Conservation (phyloP, 2,888 invertebrate species). For the Morpho deidamia region DNA sequence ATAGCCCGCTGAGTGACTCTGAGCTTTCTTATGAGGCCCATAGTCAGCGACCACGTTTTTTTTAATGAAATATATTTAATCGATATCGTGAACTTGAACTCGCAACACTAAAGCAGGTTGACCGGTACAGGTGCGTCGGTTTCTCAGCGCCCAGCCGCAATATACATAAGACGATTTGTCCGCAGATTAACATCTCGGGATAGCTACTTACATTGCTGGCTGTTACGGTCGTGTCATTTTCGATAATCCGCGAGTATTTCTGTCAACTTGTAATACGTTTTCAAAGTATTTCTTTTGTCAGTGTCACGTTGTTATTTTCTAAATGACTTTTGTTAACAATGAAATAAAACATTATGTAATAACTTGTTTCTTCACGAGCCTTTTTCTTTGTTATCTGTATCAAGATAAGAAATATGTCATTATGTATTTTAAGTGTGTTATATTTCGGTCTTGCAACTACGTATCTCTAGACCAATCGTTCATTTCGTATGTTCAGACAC, state of each 20-base stretch:
- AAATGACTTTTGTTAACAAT: not conserved
- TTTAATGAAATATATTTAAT: constrained; percentile 11
- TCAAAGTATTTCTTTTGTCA: not conserved
- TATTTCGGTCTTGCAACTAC: no score
- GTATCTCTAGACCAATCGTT: no score
- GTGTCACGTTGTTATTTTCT: not conserved
- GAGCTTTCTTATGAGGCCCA: no score
- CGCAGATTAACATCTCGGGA: constrained; percentile 35
- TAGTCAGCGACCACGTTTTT: no score
- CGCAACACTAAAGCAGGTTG: constrained; percentile 46
- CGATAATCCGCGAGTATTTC: constrained; percentile 25
- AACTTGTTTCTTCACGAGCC: no score
- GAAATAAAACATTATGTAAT: not conserved
- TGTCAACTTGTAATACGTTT: constrained; percentile 12
- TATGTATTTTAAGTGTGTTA: no score
- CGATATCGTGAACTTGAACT: constrained; percentile 18
- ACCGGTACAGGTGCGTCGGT: constrained; percentile 70
- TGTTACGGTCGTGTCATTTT: constrained; percentile 25
- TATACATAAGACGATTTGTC: constrained; percentile 59
- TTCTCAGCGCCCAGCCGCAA: constrained; percentile 54
- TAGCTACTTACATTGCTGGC: constrained; percentile 24
- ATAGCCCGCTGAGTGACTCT: no score
- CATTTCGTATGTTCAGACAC: no score
- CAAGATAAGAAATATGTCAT: no score
- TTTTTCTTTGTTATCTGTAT: no score